Evolutionary conservation across 35 echinoderm and acorn worm genomes (phyloP), one percentile per base, ranked within the genome.

Genomic region (Stichopus chloronotus): DNA sequence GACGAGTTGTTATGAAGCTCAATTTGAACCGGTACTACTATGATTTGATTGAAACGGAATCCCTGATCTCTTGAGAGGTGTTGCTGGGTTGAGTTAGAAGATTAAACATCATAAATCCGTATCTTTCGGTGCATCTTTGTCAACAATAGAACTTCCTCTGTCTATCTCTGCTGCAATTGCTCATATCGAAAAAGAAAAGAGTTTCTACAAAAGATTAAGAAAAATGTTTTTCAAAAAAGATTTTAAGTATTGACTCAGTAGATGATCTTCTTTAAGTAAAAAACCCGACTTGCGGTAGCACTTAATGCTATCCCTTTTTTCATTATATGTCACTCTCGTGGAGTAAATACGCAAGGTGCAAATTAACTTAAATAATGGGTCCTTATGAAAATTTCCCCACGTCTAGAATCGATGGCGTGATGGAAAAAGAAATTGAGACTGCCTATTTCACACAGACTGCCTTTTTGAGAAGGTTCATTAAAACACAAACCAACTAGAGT

Each of bases 21-120:
- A 85, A 85, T 57, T 85, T 85, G 82, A 85, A 56, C 82, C 82
- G 21, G 55, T 53, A 23, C 57, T 56, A 56, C 53, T 85, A 58
- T 19, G 82, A 85, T 57, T 85, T 85, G 82, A 85, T 85, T 85
- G 82, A 58, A 85, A 85, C 54, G 58, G 55, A 85, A 85, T 85
- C 82, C 82, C 24, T 85, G 16, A 56, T 58, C 82, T 85, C 82
- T 85, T 7, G 82, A 85, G 82, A 85, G 55, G 55, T 85, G 82
- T 85, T 85, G 82, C 82, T 59, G 55, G 82, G 19, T 57, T 58
- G 55, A 59, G 82, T 57, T 85, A 22, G 20, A 22, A 85, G 82
- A 85, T 85, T 85, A 85, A 85, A 58, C 55, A 58, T 58, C 55
- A 85, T 85, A 58, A 58, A 20, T 58, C 55, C 55, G 55, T 85